phyloP scores from a whole-genome alignment of 2,797 vertebrate genomes.

The Eutrigla gurnardus region DNA sequence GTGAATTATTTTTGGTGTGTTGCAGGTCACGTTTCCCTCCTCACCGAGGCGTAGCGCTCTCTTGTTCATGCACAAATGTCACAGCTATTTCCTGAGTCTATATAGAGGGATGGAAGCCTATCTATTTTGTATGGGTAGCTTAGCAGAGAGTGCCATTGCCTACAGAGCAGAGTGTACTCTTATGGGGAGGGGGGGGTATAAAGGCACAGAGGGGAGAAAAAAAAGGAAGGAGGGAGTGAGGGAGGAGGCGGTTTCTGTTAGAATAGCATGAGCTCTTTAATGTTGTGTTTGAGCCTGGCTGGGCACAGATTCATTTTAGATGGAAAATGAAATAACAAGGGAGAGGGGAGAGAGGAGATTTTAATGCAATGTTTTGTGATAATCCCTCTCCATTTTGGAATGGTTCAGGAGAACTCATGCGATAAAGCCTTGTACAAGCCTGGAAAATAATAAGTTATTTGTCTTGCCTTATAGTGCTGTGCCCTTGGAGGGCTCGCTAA shows the following conservation, averaged over 20 bases:
- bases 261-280: slow-evolving; percentile 77
- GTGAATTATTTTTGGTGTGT: slow-evolving; percentile 33
- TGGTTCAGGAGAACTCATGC: slow-evolving; percentile 79
- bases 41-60: slow-evolving; percentile 30
- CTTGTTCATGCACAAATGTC: slow-evolving; percentile 67
- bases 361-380: slow-evolving; percentile 81
- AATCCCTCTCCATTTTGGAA: slow-evolving; percentile 83
- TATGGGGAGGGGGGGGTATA: slow-evolving; percentile 49
- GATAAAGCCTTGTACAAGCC: slow-evolving; percentile 81
- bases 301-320: slow-evolving; percentile 79
- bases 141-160: slow-evolving; percentile 69
- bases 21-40: slow-evolving; percentile 41
- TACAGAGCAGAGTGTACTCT: slow-evolving; percentile 74
- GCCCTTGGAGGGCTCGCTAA: slow-evolving; percentile 71
- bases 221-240: slow-evolving; percentile 29
- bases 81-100: slow-evolving; percentile 65
- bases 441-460: slow-evolving; percentile 82
- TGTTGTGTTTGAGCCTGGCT: slow-evolving; percentile 79
- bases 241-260: slow-evolving; percentile 64
- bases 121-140: slow-evolving; percentile 76
- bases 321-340: slow-evolving; percentile 81
- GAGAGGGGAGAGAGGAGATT: slow-evolving; percentile 74
- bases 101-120: slow-evolving; percentile 69
- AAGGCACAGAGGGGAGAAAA: slow-evolving; percentile 53
- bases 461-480: slow-evolving; percentile 75